Evolutionary conservation across 2,797 vertebrate species (phyloP).

Genomic region (Chrosomus eos): DNA sequence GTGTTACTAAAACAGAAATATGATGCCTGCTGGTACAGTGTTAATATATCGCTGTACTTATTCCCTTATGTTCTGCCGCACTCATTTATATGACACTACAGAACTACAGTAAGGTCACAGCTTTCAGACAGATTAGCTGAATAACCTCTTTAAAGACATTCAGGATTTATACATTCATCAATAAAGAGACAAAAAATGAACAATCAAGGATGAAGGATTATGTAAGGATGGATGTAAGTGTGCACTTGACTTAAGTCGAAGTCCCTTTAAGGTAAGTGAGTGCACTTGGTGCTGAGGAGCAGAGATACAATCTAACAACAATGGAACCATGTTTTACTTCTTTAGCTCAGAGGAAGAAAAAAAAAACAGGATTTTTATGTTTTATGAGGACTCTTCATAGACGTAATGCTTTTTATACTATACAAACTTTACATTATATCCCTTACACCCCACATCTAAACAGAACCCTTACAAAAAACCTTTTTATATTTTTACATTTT

Average conservation of each 20-base stretch:
- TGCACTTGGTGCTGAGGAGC: not conserved
- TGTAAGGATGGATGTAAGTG: constrained; percentile 20
- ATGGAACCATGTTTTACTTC: not conserved
- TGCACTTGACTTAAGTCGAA: constrained; percentile 5
- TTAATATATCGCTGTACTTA: constrained; percentile 40
- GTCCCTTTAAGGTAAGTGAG: constrained; percentile 9
- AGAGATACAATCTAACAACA: not conserved
- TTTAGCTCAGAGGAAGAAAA: not conserved
- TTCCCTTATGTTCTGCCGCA: constrained; percentile 13
- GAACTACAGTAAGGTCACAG: constrained; percentile 42
- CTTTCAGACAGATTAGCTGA: constrained; percentile 43
- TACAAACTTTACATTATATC: not conserved
- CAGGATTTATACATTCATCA: constrained; percentile 35
- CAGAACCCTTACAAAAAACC: not conserved
- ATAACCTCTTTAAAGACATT: constrained; percentile 41
- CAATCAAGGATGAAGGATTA: constrained; percentile 33
- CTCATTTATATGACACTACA: constrained; percentile 36
- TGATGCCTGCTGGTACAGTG: constrained; percentile 39
- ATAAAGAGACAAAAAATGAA: constrained; percentile 26
- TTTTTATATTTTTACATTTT: not conserved
- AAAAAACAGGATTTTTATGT: not conserved
- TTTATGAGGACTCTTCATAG: not conserved
- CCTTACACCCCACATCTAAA: not conserved
- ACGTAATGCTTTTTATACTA: not conserved
- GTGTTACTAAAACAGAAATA: constrained; percentile 53